Percentiles rank a stretch among this genome's conserved stretches.
Conservation (phyloP, 2,797 vertebrate species). For the Antrozous pallidus region DNA sequence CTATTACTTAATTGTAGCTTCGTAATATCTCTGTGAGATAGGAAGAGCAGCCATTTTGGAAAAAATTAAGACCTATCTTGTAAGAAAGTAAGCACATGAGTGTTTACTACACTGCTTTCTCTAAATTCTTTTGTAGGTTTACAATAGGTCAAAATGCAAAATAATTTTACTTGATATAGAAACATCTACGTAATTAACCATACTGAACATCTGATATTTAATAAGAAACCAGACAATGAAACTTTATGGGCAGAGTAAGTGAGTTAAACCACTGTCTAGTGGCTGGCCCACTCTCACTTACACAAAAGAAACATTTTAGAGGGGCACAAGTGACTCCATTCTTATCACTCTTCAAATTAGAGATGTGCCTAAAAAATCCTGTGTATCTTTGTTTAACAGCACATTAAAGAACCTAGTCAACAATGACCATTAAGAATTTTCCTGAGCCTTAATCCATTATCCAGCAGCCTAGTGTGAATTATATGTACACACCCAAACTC, state of each 20-base stretch:
- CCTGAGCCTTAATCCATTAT: neutral
- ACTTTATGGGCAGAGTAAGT: neutral
- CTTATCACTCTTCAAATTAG: neutral
- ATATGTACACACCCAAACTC: neutral
- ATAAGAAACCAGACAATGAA: neutral
- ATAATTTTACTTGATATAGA: neutral
- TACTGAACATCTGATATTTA: neutral
- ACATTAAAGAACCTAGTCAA: conserved; percentile 19
- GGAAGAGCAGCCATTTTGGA: neutral
- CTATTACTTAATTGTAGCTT: neutral
- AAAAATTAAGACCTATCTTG: neutral
- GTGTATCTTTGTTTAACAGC: neutral
- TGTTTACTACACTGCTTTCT: neutral
- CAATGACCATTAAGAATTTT: conserved; percentile 12
- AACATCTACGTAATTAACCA: neutral
- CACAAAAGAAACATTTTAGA: neutral
- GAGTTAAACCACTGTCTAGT: neutral
- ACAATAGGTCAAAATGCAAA: neutral
- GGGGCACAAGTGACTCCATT: neutral
- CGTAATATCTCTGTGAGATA: neutral
- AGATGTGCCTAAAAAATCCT: neutral
- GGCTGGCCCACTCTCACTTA: neutral
- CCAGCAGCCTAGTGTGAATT: neutral
- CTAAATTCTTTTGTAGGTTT: neutral
- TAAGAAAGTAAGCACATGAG: neutral